Base-by-base conservation (phyloP, 1,140 invertebrate genomes). In the Holotrichia oblita region DNA sequence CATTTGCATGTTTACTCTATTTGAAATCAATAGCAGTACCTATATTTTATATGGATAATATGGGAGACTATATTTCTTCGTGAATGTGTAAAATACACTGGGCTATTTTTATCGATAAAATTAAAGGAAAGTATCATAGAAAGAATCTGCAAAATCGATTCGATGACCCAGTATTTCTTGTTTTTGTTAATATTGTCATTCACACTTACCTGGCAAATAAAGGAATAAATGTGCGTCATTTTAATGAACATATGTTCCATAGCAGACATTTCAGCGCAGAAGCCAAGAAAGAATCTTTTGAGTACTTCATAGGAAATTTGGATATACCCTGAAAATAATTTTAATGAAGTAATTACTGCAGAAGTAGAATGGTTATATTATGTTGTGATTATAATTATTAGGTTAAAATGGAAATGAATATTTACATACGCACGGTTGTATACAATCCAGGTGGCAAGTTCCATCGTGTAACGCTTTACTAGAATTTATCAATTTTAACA, bases 231-330 rank as follows among this genome's bases (percentile, higher is more conserved):
- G 41, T 81, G 81, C 9, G 81, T 77, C 75, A 84, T 74, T 77
- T 83, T 84, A 34, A 85, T 83, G 61, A 83, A 82, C 40, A 83
- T 80, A 48, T 84, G 82, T 79, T 85, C 84, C 40, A 84, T 77
- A 22, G 74, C 74, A 6, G 41, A 17, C 48, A 77, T 77, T 41
- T 77, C 76, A n/a, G 74, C 74, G 22, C 41, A 44, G n/a, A 76
- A 76, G 20, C 74, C 74, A 17, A 55, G 8, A 17, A 76, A 17
- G 27, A 76, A 76, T 14, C 73, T 74, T 41, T 74, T 74, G n/a
- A 74, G 17, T 24, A 74, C 73, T 69, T 69, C 61, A 69, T 69
- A 69, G 20, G 61, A 69, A 34, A 69, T 69, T 27, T 34, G 61
- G 10, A 69, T 10, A 20, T 69, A 69, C 3, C 22, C 61, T 69